Percentiles rank a stretch among this genome's conserved stretches.
These are phyloP conservation scores for Phoenicopterus ruber DNA, from an alignment of 2,113 vertebrate genomes.

Conservation along the genomic window DNA sequence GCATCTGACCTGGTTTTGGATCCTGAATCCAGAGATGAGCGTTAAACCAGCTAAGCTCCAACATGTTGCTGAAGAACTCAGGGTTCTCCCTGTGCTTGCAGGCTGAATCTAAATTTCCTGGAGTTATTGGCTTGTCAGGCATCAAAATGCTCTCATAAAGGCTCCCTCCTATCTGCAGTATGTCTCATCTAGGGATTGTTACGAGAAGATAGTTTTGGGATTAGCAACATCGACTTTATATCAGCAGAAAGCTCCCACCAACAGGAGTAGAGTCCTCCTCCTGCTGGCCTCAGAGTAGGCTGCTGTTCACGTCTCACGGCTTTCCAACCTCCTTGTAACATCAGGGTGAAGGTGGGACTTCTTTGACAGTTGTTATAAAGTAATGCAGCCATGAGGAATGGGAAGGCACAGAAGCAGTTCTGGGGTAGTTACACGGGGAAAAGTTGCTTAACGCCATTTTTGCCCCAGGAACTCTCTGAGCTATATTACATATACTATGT, in stretches of 20 bases:
- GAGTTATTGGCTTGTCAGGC: neutral
- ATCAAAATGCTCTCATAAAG: neutral
- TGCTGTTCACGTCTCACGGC: neutral
- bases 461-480: neutral
- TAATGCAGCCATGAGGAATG: neutral
- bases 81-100: neutral
- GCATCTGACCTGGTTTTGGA: neutral
- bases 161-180: neutral
- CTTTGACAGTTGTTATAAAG: neutral
- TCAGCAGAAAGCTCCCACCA: neutral
- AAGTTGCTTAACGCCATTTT: neutral
- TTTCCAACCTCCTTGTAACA: neutral
- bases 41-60: neutral
- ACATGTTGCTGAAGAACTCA: neutral
- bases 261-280: neutral
- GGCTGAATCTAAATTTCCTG: neutral
- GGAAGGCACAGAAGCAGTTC: neutral
- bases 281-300: neutral
- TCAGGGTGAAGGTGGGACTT: neutral
- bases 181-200: neutral
- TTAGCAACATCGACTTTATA: neutral
- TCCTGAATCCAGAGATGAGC: neutral
- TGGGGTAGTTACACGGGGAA: neutral
- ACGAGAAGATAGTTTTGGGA: neutral
- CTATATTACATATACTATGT: neutral